phyloP scores from a whole-genome alignment of 1,140 invertebrate species.

The Armadillidium nasatum region DNA sequence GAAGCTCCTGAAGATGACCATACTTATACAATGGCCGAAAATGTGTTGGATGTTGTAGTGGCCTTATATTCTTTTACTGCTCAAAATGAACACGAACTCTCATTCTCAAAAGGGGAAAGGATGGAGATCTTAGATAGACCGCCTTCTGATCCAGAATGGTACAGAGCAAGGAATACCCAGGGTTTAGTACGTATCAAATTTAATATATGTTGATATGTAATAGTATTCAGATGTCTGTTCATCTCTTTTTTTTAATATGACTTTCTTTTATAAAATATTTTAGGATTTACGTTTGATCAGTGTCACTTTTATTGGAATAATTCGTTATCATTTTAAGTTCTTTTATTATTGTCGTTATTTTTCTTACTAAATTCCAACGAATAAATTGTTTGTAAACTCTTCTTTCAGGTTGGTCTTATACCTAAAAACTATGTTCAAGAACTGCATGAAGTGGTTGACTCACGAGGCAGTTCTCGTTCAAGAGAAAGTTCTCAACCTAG shows the following conservation, averaged over 20 bases:
- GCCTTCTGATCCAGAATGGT: conserved; percentile 96
- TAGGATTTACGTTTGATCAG: no score
- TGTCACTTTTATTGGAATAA: no score
- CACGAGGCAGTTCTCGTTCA: conserved; percentile 30
- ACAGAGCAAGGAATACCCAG: conserved; percentile 84
- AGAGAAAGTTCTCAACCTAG: conserved; percentile 35
- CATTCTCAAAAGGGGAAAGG: conserved; percentile 91
- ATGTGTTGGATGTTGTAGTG: conserved; percentile 88
- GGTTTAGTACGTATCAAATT: conserved; percentile 52
- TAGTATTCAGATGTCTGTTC: no score
- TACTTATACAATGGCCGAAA: conserved; percentile 86
- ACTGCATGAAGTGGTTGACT: conserved; percentile 43
- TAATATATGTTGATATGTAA: no score
- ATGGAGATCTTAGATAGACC: conserved; percentile 93
- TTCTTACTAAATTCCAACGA: no score
- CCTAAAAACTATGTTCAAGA: conserved; percentile 44
- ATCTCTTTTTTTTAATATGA: no score
- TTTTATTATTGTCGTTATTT: no score
- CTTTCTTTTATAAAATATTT: no score
- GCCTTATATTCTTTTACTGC: conserved; percentile 86
- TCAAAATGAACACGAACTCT: conserved; percentile 93
- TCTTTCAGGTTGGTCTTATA: conserved; percentile 39
- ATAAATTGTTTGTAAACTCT: neutral
- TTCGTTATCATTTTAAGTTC: no score
- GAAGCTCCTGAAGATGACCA: conserved; percentile 60